A percentile compares a stretch with the other conserved stretches of the same genome.
Conservation (phyloP, 2,797 vertebrate genomes). For the Distichodus sexfasciatus region DNA sequence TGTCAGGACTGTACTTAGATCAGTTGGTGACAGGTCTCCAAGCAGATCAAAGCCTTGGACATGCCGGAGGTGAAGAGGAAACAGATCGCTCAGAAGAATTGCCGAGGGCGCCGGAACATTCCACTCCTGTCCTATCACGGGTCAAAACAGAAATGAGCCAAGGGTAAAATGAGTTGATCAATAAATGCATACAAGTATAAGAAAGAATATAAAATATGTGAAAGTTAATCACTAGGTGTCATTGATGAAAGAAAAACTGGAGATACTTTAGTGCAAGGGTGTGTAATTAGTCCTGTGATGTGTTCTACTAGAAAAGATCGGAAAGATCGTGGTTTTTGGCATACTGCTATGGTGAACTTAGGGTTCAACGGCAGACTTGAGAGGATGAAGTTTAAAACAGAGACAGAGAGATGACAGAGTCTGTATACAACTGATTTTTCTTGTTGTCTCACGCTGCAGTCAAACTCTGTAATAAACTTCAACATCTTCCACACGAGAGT, state of each 20-base stretch:
- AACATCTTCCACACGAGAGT: neutral
- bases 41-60: conserved; percentile 6
- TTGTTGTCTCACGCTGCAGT: neutral
- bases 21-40: neutral
- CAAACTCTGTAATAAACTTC: neutral
- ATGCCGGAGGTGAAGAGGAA: neutral
- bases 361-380: neutral
- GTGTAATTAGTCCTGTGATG: neutral
- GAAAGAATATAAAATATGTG: too few species aligned
- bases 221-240: too few species aligned
- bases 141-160: too few species aligned
- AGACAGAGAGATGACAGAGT: conserved; percentile 2
- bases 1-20: conserved; percentile 1
- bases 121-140: neutral
- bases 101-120: neutral
- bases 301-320: too few species aligned
- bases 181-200: too few species aligned
- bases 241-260: too few species aligned
- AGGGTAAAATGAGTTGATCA: too few species aligned
- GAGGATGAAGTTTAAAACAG: neutral
- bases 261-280: neutral
- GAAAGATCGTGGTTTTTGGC: neutral
- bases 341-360: neutral
- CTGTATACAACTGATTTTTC: neutral
- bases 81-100: neutral